These are phyloP conservation scores for Aplocera efformata DNA, from an alignment of 2,888 invertebrate species.

Conservation along the genomic window DNA sequence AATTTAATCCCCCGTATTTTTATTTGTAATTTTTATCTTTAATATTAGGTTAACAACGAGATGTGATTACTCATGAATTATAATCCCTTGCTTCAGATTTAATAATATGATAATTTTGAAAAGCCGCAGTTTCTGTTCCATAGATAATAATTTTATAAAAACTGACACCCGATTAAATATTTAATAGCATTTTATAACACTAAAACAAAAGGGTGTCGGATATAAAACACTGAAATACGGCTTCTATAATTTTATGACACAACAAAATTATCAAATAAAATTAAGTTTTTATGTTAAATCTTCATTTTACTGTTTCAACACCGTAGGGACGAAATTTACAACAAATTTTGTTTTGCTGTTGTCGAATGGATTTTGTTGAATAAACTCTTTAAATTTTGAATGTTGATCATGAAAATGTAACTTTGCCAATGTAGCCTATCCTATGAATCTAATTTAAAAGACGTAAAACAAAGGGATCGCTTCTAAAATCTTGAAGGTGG, in stretches of 20 bases:
- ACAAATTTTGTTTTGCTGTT: conserved; percentile 31
- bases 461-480: conserved; percentile 38
- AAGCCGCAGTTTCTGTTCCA: no score
- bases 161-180: conserved; percentile 18
- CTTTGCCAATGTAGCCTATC: conserved; percentile 28
- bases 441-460: conserved; percentile 43
- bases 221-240: conserved; percentile 31
- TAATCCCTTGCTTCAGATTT: no score
- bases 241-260: conserved; percentile 30
- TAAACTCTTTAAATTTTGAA: background rate
- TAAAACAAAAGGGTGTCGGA: conserved; percentile 30
- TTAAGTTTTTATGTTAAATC: conserved; percentile 36
- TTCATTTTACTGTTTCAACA: conserved; percentile 35
- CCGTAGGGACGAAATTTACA: conserved; percentile 29
- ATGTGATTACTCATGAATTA: no score
- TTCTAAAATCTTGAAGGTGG: conserved; percentile 30
- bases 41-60: no score
- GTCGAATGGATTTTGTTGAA: background rate
- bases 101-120: no score
- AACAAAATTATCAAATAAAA: conserved; percentile 35
- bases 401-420: conserved; percentile 20
- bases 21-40: no score
- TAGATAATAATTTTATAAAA: no score
- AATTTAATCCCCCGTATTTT: no score
- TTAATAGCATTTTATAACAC: conserved; percentile 25